Evolutionary conservation across 2,113 vertebrate genomes (phyloP).

Genomic region (Phocoena sinus): DNA sequence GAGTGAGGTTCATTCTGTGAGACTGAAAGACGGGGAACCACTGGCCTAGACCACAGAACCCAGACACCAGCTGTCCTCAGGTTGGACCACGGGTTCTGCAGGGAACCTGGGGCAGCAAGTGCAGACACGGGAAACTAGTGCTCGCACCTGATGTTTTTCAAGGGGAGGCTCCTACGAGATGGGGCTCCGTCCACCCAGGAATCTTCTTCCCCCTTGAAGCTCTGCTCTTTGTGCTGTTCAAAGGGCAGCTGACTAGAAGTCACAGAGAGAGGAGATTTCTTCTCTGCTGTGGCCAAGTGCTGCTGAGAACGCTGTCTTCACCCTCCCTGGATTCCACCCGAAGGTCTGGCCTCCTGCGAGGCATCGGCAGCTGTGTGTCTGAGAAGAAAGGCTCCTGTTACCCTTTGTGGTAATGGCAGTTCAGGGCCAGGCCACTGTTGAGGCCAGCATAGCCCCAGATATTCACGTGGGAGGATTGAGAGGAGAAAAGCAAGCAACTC

Average conservation of each 20-base stretch:
- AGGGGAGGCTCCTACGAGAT: background rate
- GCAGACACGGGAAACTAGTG: fast-evolving
- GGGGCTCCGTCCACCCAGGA: background rate
- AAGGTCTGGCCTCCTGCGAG: background rate
- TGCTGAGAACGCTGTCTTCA: fast-evolving
- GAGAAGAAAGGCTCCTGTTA: background rate
- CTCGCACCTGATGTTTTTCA: no score
- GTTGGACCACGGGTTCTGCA: background rate
- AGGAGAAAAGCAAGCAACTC: background rate
- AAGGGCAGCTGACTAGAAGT: background rate
- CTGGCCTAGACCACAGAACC: background rate
- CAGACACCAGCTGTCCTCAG: background rate
- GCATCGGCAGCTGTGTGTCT: background rate
- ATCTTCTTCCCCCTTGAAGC: background rate
- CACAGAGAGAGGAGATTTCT: background rate
- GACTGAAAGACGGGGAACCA: background rate
- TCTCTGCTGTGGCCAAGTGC: background rate
- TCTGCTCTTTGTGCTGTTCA: background rate
- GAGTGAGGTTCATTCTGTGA: background rate
- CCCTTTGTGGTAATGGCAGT: no score
- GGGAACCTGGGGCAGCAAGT: background rate
- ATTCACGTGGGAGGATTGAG: background rate
- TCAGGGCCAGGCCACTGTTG: background rate
- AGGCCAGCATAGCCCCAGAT: background rate
- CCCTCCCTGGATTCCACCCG: background rate